These are phyloP conservation scores for Penaeus vannamei DNA, from an alignment of 1,140 invertebrate species.

Conservation along the genomic window DNA sequence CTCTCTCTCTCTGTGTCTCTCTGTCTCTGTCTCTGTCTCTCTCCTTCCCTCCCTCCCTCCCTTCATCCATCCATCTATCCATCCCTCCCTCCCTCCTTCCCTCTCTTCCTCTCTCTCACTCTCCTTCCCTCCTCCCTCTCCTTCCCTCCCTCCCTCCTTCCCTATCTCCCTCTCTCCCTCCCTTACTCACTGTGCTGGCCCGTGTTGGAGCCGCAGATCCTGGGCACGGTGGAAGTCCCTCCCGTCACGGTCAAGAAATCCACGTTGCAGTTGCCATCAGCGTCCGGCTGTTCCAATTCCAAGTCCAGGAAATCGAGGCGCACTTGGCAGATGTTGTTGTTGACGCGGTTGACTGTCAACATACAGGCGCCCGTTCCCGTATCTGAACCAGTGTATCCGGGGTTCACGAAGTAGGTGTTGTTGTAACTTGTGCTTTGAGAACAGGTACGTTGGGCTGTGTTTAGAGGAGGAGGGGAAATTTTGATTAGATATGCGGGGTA, in stretches of 20 bases:
- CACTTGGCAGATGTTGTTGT: conserved; percentile 82
- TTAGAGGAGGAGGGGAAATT: conserved; percentile 69
- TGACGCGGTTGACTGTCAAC: conserved; percentile 80
- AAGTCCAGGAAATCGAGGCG: conserved; percentile 85
- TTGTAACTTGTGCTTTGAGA: conserved; percentile 69
- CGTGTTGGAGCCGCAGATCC: conserved; percentile 84
- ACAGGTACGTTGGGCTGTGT: conserved; percentile 68
- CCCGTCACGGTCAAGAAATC: conserved; percentile 82
- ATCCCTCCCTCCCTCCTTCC: too few species aligned
- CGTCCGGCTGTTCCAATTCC: conserved; percentile 80
- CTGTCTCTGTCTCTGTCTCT: too few species aligned
- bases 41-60: too few species aligned
- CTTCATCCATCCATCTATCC: too few species aligned
- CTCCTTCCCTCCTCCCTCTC: too few species aligned
- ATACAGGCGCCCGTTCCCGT: conserved; percentile 79
- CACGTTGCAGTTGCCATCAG: conserved; percentile 80
- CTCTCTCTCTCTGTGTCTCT: too few species aligned
- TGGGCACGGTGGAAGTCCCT: conserved; percentile 78
- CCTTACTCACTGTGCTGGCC: conserved; percentile 80
- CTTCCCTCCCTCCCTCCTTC: not conserved
- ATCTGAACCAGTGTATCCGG: conserved; percentile 70
- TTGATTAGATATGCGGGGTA: not conserved
- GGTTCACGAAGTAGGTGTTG: conserved; percentile 70
- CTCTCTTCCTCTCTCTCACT: too few species aligned
- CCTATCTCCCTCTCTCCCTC: not conserved